Percentiles rank a stretch among this genome's conserved stretches.
Evolutionary conservation across 2,113 vertebrate genomes (phyloP).

Genomic region (Eptatretus burgeri): DNA sequence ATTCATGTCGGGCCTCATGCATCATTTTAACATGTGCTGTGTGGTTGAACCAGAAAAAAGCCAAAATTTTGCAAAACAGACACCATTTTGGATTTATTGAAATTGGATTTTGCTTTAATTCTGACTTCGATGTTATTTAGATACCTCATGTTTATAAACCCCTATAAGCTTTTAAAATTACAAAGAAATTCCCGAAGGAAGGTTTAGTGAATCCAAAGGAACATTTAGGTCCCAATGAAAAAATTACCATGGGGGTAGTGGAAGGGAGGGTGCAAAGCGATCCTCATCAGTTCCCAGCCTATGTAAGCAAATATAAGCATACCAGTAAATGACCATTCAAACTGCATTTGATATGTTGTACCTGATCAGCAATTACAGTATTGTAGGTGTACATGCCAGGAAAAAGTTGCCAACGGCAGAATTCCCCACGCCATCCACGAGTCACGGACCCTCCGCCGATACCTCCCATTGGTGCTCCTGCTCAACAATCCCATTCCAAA

Average conservation of each 20-base stretch:
- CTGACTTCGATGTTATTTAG: too few relatives aligned
- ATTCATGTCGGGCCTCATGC: too few relatives aligned
- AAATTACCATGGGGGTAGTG: background rate
- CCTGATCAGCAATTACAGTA: conserved; percentile 50
- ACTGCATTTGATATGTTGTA: conserved; percentile 11
- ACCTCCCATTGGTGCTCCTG: conserved; percentile 66
- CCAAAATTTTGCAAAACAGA: too few relatives aligned
- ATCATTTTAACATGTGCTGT: too few relatives aligned
- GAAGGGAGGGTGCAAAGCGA: background rate
- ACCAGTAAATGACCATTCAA: background rate
- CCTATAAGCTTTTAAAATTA: too few relatives aligned
- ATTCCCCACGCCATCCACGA: conserved; percentile 65
- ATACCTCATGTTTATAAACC: too few relatives aligned
- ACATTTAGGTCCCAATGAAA: background rate
- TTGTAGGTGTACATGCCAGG: conserved; percentile 67
- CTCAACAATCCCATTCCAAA: background rate
- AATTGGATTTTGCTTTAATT: too few relatives aligned
- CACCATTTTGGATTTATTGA: too few relatives aligned
- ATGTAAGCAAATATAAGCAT: rapidly evolving
- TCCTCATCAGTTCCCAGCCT: background rate
- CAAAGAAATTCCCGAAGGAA: too few relatives aligned
- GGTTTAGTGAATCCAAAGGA: too few relatives aligned
- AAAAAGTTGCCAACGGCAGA: conserved; percentile 80
- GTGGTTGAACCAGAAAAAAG: too few relatives aligned
- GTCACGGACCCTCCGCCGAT: conserved; percentile 80